Percentiles rank a stretch among this genome's conserved stretches.
These are phyloP conservation scores for Clarias platycephalus DNA, from an alignment of 2,797 vertebrate species.

Conservation along the genomic window DNA sequence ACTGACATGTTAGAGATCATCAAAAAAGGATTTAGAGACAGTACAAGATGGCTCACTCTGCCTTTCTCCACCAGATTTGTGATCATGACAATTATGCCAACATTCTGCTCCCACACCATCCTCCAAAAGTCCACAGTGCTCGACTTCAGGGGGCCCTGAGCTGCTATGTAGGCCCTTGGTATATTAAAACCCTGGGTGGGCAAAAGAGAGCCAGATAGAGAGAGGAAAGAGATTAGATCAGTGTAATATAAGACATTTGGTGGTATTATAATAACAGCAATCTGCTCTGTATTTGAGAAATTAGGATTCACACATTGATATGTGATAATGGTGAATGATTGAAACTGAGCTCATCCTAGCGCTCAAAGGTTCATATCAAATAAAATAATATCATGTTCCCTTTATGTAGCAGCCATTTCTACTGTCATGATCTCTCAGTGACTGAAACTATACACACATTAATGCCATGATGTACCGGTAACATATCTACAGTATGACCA, in stretches of 20 bases:
- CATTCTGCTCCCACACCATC: slow-evolving; percentile 97
- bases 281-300: slow-evolving; percentile 18
- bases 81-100: slow-evolving; percentile 93
- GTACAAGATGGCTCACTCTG: slow-evolving; percentile 75
- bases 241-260: background rate
- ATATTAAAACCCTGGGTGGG: slow-evolving; percentile 84
- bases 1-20: slow-evolving; percentile 8
- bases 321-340: background rate
- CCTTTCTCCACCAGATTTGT: slow-evolving; percentile 97
- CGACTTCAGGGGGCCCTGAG: slow-evolving; percentile 91
- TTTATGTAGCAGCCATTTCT: background rate
- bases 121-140: slow-evolving; percentile 96
- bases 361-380: background rate
- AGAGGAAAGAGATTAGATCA: background rate
- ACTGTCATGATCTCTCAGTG: background rate
- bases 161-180: slow-evolving; percentile 88
- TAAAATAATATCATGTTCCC: background rate
- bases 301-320: background rate
- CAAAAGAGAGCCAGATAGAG: slow-evolving; percentile 3
- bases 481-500: background rate
- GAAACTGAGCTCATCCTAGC: background rate
- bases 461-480: background rate
- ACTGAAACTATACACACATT: background rate
- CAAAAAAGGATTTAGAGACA: slow-evolving; percentile 15
- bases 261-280: slow-evolving; percentile 7